phyloP scores from a whole-genome alignment of 2,113 vertebrate genomes.

The Thomomys bottae region DNA sequence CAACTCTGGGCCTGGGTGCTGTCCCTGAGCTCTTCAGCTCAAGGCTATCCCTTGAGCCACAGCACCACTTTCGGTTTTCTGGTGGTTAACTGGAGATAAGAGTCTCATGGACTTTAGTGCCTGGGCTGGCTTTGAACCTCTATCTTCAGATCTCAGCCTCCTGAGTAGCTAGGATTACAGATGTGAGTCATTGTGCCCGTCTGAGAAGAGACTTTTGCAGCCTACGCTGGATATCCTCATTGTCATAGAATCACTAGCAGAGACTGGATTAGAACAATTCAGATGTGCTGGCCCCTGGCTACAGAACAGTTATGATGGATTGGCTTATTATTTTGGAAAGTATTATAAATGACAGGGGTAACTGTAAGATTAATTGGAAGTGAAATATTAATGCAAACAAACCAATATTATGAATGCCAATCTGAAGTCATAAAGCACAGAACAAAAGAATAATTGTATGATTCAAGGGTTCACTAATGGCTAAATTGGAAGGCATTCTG shows the following conservation, averaged over 20 bases:
- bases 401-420: slow-evolving; percentile 33
- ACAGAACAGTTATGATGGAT: not conserved
- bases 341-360: not conserved
- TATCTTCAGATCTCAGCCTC: too few relatives aligned
- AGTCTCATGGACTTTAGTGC: too few relatives aligned
- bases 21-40: too few relatives aligned
- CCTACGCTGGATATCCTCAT: not conserved
- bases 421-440: slow-evolving; percentile 26
- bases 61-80: too few relatives aligned
- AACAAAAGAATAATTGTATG: slow-evolving; percentile 36
- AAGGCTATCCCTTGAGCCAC: too few relatives aligned
- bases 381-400: slow-evolving; percentile 16
- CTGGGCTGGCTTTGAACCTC: too few relatives aligned
- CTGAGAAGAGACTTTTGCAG: not conserved
- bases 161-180: too few relatives aligned
- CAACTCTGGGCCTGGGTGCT: too few relatives aligned
- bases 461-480: not conserved
- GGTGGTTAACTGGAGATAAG: too few relatives aligned
- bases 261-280: not conserved
- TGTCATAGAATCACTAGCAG: not conserved
- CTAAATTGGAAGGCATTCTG: not conserved
- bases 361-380: slow-evolving; percentile 50
- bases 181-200: too few relatives aligned
- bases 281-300: not conserved
- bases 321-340: not conserved